Base-by-base conservation (phyloP, 2,797 vertebrate genomes). In the Sebastes diaconus region DNA sequence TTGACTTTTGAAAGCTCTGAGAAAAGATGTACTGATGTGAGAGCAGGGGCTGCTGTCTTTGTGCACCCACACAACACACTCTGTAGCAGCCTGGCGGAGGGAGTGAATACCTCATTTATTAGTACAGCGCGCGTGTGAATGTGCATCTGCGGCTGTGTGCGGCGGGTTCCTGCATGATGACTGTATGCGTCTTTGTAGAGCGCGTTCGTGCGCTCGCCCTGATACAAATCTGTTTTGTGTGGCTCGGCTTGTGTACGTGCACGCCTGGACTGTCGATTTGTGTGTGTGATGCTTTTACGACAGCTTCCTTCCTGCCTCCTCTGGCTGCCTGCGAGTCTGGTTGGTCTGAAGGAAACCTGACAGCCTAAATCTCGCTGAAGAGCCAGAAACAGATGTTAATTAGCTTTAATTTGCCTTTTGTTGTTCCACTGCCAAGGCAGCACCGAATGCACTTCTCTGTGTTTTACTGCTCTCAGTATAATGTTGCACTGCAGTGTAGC, bases 371-470 rank as follows among this genome's bases (percentile, higher is more conserved):
- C 85, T 93, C 55, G 30, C 88, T 86, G 91, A 92, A 90, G 86
- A 91, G 90, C 79, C 81, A 84, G 87, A 92, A 95, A 92, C 92
- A 94, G 92, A 92, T 92, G 88, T 93, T 95, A 95, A 95, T 95
- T 95, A 94, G 90, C 85, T 91, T 93, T 95, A 92, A 94, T 94
- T 94, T 92, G 87, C 88, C 85, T 89, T 92, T 93, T 95, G 92
- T 94, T 94, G 88, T 90, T 91, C 75, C 67, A 68, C 84, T 91
- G 92, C 91, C 85, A 89, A 92, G 73, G 69, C 80, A 42, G 77
- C 81, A 72, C 85, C 79, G 65, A 85, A 88, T 83, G 86, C 83
- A 52, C 79, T 81, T 88, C 70, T 80, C 68, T 79, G 64, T 77
- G 50, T 90, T 89, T 86, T 75, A 76, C 64, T 27, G 8, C 81